Conservation (phyloP, 2,888 invertebrate species). For the Antheraea assamensis region DNA sequence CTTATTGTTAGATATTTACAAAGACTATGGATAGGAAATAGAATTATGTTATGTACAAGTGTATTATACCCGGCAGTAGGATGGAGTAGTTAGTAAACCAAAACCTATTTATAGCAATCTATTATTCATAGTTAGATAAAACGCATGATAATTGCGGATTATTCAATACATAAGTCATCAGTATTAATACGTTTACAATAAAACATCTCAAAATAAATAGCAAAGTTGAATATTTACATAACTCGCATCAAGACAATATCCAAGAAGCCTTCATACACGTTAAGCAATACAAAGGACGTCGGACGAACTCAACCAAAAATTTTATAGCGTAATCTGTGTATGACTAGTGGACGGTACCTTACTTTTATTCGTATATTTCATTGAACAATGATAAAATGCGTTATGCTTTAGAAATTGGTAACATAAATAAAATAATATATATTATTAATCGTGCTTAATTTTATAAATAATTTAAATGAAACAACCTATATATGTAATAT, state of each 20-base stretch:
- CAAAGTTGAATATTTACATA: conserved; percentile 12
- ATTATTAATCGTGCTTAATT: no score
- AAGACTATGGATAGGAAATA: neutral
- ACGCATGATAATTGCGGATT: neutral
- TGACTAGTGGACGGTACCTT: neutral
- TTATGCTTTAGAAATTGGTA: neutral
- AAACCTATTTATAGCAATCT: neutral
- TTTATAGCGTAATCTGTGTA: neutral
- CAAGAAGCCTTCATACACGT: neutral
- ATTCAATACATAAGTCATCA: neutral
- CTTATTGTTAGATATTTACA: neutral
- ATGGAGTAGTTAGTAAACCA: neutral
- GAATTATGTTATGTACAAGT: neutral
- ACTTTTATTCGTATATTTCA: neutral
- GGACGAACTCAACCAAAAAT: neutral
- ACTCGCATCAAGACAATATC: neutral
- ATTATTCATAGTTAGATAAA: neutral
- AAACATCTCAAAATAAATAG: neutral
- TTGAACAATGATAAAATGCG: neutral
- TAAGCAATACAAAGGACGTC: neutral
- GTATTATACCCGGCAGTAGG: neutral
- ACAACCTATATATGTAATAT: no score
- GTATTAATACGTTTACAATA: neutral
- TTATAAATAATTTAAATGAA: no score
- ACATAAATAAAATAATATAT: neutral